phyloP scores from a whole-genome alignment of 1,140 invertebrate species.

The Drosophila tropicalis region DNA sequence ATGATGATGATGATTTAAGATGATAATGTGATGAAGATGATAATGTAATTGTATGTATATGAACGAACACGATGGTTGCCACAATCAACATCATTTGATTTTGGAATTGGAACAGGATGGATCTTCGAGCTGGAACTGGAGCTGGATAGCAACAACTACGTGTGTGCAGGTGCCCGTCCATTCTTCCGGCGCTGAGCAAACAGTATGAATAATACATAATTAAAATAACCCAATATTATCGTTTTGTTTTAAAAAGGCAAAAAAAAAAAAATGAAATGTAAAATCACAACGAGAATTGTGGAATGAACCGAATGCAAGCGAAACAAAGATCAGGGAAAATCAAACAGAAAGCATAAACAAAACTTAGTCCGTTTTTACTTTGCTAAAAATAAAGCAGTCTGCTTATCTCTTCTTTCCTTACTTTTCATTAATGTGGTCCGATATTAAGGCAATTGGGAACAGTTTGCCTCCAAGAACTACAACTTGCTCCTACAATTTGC shows the following conservation, averaged over 20 bases:
- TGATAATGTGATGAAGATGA: slow-evolving; percentile 51
- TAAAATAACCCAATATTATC: slow-evolving; percentile 77
- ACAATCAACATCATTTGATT: slow-evolving; percentile 7
- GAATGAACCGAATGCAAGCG: slow-evolving; percentile 27
- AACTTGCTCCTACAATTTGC: background rate
- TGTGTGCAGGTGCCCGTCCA: slow-evolving; percentile 59
- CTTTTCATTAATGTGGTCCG: no score
- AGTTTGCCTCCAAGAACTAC: no score
- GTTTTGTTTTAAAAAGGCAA: slow-evolving; percentile 53
- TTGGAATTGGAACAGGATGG: slow-evolving; percentile 1
- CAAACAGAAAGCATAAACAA: slow-evolving; percentile 1
- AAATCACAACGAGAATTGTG: slow-evolving; percentile 54
- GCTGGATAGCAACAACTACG: slow-evolving; percentile 34
- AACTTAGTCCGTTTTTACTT: slow-evolving; percentile 23
- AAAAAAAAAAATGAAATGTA: slow-evolving; percentile 46
- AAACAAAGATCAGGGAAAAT: slow-evolving; percentile 5
- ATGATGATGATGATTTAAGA: slow-evolving; percentile 45
- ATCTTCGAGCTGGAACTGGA: slow-evolving; percentile 12
- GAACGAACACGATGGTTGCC: slow-evolving; percentile 14
- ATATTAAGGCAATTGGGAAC: no score
- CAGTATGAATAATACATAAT: slow-evolving; percentile 81
- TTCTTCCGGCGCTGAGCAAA: slow-evolving; percentile 71
- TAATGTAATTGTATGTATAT: slow-evolving; percentile 28
- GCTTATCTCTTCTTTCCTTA: no score
- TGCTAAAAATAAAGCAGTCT: no score